These are phyloP conservation scores for Andrena bicolor DNA, from an alignment of 2,888 invertebrate genomes.

Conservation along the genomic window DNA sequence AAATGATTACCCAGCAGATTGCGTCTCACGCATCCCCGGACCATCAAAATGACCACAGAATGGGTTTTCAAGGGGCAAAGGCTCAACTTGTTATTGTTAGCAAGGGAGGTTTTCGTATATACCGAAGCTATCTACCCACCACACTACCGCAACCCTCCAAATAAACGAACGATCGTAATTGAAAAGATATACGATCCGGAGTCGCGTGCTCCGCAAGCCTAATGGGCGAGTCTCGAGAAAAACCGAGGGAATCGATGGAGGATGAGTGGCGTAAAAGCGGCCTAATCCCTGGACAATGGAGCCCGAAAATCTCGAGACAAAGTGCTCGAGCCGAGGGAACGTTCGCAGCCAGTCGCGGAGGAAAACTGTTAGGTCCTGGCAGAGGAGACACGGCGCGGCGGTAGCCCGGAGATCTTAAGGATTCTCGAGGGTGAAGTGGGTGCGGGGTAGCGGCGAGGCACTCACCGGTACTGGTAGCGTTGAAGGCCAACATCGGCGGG, in stretches of 20 bases:
- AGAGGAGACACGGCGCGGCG: slow-evolving; percentile 16
- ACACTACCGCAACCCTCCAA: background rate
- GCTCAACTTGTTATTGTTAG: too few species aligned
- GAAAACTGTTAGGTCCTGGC: slow-evolving; percentile 45
- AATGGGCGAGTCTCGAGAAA: slow-evolving; percentile 13
- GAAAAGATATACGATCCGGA: slow-evolving; percentile 1
- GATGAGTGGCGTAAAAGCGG: slow-evolving; percentile 12
- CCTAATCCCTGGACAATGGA: slow-evolving; percentile 34
- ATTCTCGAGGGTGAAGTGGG: slow-evolving; percentile 46
- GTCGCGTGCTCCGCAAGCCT: slow-evolving; percentile 2
- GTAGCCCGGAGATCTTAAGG: slow-evolving; percentile 24
- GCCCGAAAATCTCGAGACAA: slow-evolving; percentile 35
- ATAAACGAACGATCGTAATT: slow-evolving; percentile 7
- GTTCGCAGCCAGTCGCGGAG: slow-evolving; percentile 16
- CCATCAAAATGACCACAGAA: too few species aligned
- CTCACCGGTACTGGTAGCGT: slow-evolving; percentile 90
- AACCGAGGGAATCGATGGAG: background rate
- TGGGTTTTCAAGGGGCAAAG: too few species aligned
- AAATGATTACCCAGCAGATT: too few species aligned
- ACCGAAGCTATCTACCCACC: too few species aligned
- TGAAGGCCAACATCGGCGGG: slow-evolving; percentile 87
- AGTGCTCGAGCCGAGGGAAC: slow-evolving; percentile 33
- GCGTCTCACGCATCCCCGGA: too few species aligned
- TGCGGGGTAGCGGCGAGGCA: slow-evolving; percentile 35
- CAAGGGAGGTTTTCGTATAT: too few species aligned